Percentiles rank a stretch among this genome's conserved stretches.
Conservation (phyloP, 2,113 vertebrate genomes). For the Kobus ellipsiprymnus region DNA sequence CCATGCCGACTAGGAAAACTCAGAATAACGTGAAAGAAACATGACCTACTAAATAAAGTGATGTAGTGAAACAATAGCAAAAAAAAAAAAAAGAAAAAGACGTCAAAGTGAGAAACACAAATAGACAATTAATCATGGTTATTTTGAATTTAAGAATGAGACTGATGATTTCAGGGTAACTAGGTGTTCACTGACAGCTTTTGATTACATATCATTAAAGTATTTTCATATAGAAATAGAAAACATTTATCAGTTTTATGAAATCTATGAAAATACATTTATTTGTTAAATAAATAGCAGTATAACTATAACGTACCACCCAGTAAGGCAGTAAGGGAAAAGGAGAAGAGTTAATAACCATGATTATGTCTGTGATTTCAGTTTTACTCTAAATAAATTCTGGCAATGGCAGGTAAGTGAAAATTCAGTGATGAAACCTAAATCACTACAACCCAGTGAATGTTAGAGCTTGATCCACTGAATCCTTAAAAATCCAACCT, state of each 20-base stretch:
- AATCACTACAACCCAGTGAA: conserved; percentile 61
- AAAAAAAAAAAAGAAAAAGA: conserved; percentile 52
- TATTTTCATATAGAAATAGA: background rate
- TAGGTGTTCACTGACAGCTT: background rate
- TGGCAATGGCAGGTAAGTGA: conserved; percentile 6
- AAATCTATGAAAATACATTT: background rate
- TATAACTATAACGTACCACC: background rate
- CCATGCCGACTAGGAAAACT: conserved; percentile 37
- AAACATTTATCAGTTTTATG: background rate
- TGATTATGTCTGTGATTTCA: conserved; percentile 58
- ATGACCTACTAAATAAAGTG: conserved; percentile 35
- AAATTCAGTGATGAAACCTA: conserved; percentile 44
- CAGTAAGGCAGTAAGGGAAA: conserved; percentile 3
- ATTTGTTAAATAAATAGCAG: background rate
- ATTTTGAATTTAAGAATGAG: conserved; percentile 66
- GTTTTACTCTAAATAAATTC: conserved; percentile 30
- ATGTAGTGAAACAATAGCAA: conserved; percentile 41
- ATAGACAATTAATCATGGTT: conserved; percentile 57
- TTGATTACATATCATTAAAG: background rate
- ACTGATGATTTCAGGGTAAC: background rate
- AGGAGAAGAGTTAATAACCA: conserved; percentile 15
- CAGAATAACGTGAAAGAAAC: conserved; percentile 58
- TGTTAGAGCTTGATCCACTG: conserved; percentile 59
- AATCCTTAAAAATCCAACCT: conserved; percentile 89
- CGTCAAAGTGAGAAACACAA: conserved; percentile 23